Evolutionary conservation across 1,140 invertebrate species (phyloP).

Genomic region (Papilio polytes): DNA sequence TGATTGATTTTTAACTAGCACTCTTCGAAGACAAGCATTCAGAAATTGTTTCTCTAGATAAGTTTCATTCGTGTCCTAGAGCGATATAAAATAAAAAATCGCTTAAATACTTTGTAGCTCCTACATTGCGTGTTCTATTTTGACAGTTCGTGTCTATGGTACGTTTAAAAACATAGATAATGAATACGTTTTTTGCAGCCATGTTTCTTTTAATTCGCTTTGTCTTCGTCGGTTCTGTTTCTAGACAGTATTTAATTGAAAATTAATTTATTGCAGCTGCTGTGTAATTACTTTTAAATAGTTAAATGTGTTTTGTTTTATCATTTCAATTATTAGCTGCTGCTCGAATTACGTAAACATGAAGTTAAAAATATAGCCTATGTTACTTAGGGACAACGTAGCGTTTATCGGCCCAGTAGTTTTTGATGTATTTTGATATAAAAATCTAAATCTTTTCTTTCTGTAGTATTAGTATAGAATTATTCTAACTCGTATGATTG

Average conservation of each 20-base stretch:
- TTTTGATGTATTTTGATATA: too few species aligned
- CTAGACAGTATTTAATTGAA: not conserved
- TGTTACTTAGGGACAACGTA: too few species aligned
- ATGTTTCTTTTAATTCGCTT: slow-evolving; percentile 19
- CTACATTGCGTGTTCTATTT: slow-evolving; percentile 26
- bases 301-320: not conserved
- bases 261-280: not conserved
- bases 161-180: slow-evolving; percentile 32
- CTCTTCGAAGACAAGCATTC: not conserved
- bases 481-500: too few species aligned
- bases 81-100: not conserved
- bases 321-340: not conserved
- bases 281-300: slow-evolving; percentile 1
- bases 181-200: slow-evolving; percentile 16
- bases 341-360: too few species aligned
- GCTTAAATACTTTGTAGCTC: not conserved
- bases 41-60: not conserved
- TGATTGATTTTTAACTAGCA: slow-evolving; percentile 15
- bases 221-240: slow-evolving; percentile 7
- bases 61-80: not conserved
- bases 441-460: too few species aligned
- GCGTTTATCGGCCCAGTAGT: too few species aligned
- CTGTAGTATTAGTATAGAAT: too few species aligned
- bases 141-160: slow-evolving; percentile 34
- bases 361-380: too few species aligned